Evolutionary conservation across 1,140 invertebrate genomes (phyloP).

Genomic region (Tribolium castaneum): DNA sequence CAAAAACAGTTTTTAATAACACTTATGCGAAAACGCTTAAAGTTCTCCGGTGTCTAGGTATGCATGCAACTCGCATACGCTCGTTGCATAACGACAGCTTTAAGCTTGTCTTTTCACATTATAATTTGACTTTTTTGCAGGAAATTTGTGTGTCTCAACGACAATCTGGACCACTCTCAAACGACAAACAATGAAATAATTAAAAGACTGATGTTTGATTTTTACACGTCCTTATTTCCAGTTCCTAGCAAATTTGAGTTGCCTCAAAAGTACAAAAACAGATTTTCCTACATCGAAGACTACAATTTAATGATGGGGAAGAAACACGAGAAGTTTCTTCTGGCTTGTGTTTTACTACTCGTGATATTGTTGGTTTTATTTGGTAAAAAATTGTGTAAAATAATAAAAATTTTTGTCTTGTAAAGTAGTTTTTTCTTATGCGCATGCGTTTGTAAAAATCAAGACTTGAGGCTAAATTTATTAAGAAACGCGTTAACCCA

Average conservation of each 20-base stretch:
- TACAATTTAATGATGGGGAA: slow-evolving; percentile 71
- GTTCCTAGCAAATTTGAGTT: slow-evolving; percentile 81
- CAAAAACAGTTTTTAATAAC: too few relatives aligned
- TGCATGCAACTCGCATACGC: too few relatives aligned
- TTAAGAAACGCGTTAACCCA: too few relatives aligned
- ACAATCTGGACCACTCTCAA: slow-evolving; percentile 77
- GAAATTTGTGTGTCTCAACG: slow-evolving; percentile 90
- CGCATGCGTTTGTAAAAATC: too few relatives aligned
- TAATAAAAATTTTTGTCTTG: slow-evolving; percentile 51
- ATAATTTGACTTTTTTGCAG: slow-evolving; percentile 66
- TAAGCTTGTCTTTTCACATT: too few relatives aligned
- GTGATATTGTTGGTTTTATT: slow-evolving; percentile 49
- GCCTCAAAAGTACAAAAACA: slow-evolving; percentile 76
- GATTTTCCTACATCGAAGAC: slow-evolving; percentile 75
- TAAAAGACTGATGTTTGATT: slow-evolving; percentile 78
- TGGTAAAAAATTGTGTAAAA: slow-evolving; percentile 49
- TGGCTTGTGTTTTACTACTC: slow-evolving; percentile 42
- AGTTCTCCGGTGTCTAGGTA: too few relatives aligned
- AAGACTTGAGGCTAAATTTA: too few relatives aligned
- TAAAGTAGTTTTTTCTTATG: too few relatives aligned
- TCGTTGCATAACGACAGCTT: too few relatives aligned
- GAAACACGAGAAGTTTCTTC: slow-evolving; percentile 58
- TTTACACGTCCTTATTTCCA: slow-evolving; percentile 82
- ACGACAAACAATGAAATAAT: slow-evolving; percentile 76
- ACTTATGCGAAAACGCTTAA: too few relatives aligned